Conservation (phyloP, 2,113 vertebrate genomes). For the Eulemur macaco region DNA sequence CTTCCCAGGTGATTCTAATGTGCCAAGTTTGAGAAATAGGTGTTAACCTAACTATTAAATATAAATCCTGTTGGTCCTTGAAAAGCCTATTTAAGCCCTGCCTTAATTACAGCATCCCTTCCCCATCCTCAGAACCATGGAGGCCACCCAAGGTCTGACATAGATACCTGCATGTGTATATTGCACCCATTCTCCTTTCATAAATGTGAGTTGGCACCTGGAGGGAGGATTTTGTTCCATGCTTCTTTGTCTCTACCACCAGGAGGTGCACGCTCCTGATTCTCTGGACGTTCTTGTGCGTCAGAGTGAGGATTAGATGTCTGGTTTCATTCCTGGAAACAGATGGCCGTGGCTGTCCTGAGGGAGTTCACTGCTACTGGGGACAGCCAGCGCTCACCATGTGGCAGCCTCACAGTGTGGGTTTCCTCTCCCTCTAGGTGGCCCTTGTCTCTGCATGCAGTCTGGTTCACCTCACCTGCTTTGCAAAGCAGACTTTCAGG, state of each 20-base stretch:
- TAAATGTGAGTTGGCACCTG: not conserved
- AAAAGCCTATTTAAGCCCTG: not conserved
- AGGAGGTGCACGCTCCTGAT: not conserved
- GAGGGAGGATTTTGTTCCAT: accelerated
- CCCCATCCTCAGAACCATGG: not conserved
- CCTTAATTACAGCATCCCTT: not conserved
- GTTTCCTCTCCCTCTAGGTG: not conserved
- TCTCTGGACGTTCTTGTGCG: not conserved
- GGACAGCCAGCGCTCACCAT: not conserved
- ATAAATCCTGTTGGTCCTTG: not conserved
- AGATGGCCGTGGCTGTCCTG: not conserved
- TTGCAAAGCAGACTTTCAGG: accelerated
- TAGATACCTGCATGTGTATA: accelerated
- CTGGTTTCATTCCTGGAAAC: not conserved
- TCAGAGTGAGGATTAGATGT: not conserved
- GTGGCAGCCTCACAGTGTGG: not conserved
- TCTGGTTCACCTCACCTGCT: not conserved
- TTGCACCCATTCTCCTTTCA: not conserved
- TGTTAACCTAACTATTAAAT: not conserved
- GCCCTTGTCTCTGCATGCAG: not conserved
- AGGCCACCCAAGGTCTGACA: not conserved
- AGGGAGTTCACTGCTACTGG: not conserved
- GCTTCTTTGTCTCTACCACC: not conserved
- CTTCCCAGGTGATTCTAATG: not conserved
- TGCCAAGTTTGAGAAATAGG: not conserved